Evolutionary conservation across 2,888 invertebrate genomes (phyloP).

Genomic region (Habroteleia sp.): DNA sequence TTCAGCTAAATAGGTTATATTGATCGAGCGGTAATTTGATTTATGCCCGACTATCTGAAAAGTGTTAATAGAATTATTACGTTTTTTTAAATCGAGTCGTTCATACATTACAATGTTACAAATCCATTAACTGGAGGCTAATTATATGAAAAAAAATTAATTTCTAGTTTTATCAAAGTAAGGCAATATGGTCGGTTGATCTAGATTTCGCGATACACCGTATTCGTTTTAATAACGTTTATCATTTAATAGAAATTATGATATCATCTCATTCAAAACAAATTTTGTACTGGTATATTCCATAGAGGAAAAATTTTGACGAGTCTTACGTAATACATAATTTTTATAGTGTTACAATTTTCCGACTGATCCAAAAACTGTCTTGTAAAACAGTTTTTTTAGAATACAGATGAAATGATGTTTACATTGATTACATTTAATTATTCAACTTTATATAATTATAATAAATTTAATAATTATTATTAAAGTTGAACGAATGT

Average conservation of each 20-base stretch:
- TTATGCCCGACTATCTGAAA: too few species aligned
- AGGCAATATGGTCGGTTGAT: constrained; percentile 26
- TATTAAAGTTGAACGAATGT: constrained; percentile 27
- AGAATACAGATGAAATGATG: not conserved
- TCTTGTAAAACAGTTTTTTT: too few species aligned
- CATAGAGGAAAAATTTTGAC: too few species aligned
- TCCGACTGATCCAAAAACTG: too few species aligned
- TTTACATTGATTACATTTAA: constrained; percentile 7
- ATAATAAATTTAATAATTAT: constrained; percentile 26
- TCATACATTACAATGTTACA: too few species aligned
- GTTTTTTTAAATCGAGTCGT: too few species aligned
- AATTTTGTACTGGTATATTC: constrained; percentile 7
- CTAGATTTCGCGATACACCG: constrained; percentile 30
- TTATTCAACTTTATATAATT: constrained; percentile 5
- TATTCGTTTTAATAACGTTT: constrained; percentile 6
- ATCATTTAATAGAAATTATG: not conserved
- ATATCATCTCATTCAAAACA: not conserved
- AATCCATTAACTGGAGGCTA: constrained; percentile 22
- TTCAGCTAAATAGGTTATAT: too few species aligned
- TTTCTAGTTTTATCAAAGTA: constrained; percentile 9
- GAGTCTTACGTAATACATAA: too few species aligned
- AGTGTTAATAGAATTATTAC: too few species aligned
- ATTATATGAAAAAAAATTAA: constrained; percentile 31
- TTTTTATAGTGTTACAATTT: too few species aligned
- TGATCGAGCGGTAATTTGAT: too few species aligned